Conservation (phyloP, 64 coral and sea anemone genomes). For the Porites lutea region DNA sequence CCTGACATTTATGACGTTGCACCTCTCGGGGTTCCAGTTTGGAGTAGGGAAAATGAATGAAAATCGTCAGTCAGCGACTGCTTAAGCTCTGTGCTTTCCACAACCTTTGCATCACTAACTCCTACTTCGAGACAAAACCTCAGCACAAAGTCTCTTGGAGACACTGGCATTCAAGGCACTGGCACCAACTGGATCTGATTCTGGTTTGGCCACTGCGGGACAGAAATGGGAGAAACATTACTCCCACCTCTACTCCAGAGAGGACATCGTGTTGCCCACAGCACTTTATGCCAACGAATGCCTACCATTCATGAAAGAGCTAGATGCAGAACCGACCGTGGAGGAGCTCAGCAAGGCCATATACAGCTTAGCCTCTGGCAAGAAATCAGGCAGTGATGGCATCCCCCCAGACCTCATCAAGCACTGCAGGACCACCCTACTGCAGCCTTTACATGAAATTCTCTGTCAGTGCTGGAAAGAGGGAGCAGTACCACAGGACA, state of each 20-base stretch:
- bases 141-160: slow-evolving; percentile 41
- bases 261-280: not conserved
- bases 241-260: slow-evolving; percentile 49
- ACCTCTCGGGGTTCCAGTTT: not conserved
- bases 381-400: slow-evolving; percentile 37
- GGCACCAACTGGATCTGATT: slow-evolving; percentile 32
- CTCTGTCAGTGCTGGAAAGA: slow-evolving; percentile 53
- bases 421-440: slow-evolving; percentile 36
- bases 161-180: not conserved
- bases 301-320: not conserved
- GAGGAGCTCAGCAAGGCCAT: slow-evolving; percentile 58
- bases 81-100: slow-evolving; percentile 27
- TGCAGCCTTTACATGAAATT: slow-evolving; percentile 23
- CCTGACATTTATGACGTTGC: too few species aligned
- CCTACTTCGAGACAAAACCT: slow-evolving; percentile 40
- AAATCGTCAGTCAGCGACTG: slow-evolving; percentile 21
- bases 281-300: slow-evolving; percentile 15
- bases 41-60: slow-evolving; percentile 51
- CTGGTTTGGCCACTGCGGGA: slow-evolving; percentile 19
- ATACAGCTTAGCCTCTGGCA: slow-evolving; percentile 24
- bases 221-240: slow-evolving; percentile 68
- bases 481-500: slow-evolving; percentile 42
- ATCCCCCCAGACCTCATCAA: slow-evolving; percentile 63
- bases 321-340: not conserved
- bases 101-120: slow-evolving; percentile 16